Base-by-base conservation (phyloP, 2,113 vertebrate species). In the Synchiropus splendidus region DNA sequence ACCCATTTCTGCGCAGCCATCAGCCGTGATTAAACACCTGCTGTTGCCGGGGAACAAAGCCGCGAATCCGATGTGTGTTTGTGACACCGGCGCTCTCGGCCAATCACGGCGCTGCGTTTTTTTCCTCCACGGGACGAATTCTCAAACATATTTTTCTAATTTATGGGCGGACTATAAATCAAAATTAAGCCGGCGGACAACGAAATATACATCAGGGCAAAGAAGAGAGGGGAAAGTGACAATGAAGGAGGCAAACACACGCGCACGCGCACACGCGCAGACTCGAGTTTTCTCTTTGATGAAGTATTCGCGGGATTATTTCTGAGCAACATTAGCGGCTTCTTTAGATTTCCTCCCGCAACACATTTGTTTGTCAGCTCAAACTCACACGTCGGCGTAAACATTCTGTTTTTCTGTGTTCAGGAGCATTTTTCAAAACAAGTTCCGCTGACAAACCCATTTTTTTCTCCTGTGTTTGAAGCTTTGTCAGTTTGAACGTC, bases 151-250 rank as follows among this genome's bases (percentile, higher is more conserved):
- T 97, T 98, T 93, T 94, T 96, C 89, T 97, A 92, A 98, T 96
- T 98, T 97, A 94, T 94, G 91, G 89, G 91, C 88, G 91, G 91
- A 96, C 92, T 92, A 97, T 97, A 97, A 98, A 98, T 97, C 94
- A 97, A 95, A 94, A 98, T 98, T 95, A 97, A 92, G 91, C 48
- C 84, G 70, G 83, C 83, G 90, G 92, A 92, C 92, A 94, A 92
- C 90, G 89, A 93, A 96, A 93, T 97, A 94, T 92, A 96, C 91
- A 94, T 93, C 90, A 90, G 87, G 88, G 88, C 83, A 83, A 9
- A 17, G 37, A 36, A 9, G 32, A 38, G 12, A 15, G 34, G 10
- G 34, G n/a, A 13, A 86, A 89, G 80, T 89, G 90, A 92, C 86
- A 89, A 83, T 86, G 89, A 89, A 89, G 87, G 86, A 89, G 75